Evolutionary conservation across 2,113 vertebrate species (phyloP), one percentile per base, ranked within the genome.

Genomic region (Paracyprichromis sp.): DNA sequence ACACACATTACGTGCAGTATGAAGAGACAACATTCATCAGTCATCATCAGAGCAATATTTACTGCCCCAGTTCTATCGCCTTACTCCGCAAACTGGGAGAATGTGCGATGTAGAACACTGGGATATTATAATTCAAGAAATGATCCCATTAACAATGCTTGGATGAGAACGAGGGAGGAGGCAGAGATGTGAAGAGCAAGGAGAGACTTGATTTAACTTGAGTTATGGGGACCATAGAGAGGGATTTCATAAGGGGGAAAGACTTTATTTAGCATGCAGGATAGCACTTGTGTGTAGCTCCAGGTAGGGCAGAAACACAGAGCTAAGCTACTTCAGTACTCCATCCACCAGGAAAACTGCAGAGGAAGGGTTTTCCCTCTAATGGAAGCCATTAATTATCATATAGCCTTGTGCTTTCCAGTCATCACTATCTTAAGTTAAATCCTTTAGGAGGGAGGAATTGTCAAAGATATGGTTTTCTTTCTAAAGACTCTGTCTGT

Each of bases 181-280:
- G 66, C 73, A 59, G 80, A 83, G 86, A 82, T 63, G 47, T 76
- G 89, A 89, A 34, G 26, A 66, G 69, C 24, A 47, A 16, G 57
- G 73, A 78, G 88, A 84, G 89, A 87, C 69, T 91, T 87, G 89
- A 94, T 92, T 92, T 91, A 86, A 91, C 89, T 90, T 85, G 89
- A 92, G 90, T 83, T 88, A 91, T 80, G 61, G 86, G 73, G 73
- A 53, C 59, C 80, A 73, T 29, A 29, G 84, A 86, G 76, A 83
- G 78, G 83, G 43, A 63, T 83, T 71, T 82, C 57, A 5, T 69
- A 47, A 36, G 59, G 26, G 83, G 89, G 63, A 84, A 80, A 87
- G 87, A 84, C 86, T 95, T 93, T 86, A 95, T 93, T 96, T 92
- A 94, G 92, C 88, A 96, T 95, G 93, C 95, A 95, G 89, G 91